Conservation (phyloP, 2,888 invertebrate genomes). For the Aleiodes alternator region DNA sequence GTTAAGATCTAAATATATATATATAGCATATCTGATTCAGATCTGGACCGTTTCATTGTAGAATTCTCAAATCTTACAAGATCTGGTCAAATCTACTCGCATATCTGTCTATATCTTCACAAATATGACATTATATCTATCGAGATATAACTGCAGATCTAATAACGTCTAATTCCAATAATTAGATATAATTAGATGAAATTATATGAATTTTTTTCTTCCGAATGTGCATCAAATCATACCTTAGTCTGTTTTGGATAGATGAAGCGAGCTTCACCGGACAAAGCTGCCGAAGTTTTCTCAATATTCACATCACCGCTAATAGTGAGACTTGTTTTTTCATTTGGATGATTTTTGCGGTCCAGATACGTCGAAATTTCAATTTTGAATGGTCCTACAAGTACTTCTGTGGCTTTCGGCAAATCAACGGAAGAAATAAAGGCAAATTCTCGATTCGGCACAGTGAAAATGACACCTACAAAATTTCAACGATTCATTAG, state of each 20-base stretch:
- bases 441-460: conserved; percentile 83
- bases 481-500: conserved; percentile 52
- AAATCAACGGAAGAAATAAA: conserved; percentile 77
- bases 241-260: conserved; percentile 83
- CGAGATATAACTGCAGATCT: no score
- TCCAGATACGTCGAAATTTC: conserved; percentile 83
- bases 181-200: conserved; percentile 10
- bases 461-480: conserved; percentile 79
- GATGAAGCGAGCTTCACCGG: conserved; percentile 80
- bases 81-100: no score
- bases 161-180: no score
- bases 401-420: conserved; percentile 66
- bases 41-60: no score
- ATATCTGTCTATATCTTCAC: no score
- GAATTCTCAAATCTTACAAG: no score
- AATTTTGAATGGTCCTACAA: conserved; percentile 79
- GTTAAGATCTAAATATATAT: no score
- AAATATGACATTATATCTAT: no score
- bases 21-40: no score
- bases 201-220: neutral
- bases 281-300: conserved; percentile 75
- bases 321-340: conserved; percentile 80
- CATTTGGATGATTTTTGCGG: conserved; percentile 83
- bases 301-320: conserved; percentile 77
- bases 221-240: conserved; percentile 9